phyloP scores from a whole-genome alignment of 2,888 invertebrate genomes.

The Cosmia pyralina region DNA sequence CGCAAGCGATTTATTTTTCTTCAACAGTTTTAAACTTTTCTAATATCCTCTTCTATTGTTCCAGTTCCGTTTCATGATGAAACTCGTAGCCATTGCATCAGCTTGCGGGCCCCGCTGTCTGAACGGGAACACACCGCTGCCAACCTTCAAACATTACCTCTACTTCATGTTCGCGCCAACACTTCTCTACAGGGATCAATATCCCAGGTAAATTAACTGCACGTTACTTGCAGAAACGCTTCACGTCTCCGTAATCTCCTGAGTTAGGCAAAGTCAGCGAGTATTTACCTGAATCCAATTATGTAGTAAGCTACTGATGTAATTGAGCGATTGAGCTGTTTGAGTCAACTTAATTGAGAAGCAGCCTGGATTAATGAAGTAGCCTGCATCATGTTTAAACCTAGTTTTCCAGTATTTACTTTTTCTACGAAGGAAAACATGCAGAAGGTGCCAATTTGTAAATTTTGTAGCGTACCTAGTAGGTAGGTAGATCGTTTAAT shows the following conservation, averaged over 20 bases:
- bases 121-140: constrained; percentile 85
- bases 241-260: constrained; percentile 30
- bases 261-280: constrained; percentile 29
- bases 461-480: too few relatives aligned
- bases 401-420: background rate
- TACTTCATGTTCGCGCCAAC: constrained; percentile 97
- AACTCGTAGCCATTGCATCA: constrained; percentile 95
- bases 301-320: constrained; percentile 3
- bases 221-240: constrained; percentile 46
- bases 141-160: constrained; percentile 93
- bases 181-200: constrained; percentile 94
- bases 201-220: constrained; percentile 92
- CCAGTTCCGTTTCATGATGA: constrained; percentile 95
- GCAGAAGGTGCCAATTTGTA: too few relatives aligned
- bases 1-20: background rate
- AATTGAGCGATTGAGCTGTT: constrained; percentile 10
- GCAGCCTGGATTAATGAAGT: background rate
- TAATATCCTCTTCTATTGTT: constrained; percentile 59
- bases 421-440: background rate
- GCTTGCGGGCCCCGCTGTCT: constrained; percentile 92
- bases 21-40: background rate
- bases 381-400: background rate
- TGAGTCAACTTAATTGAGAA: constrained; percentile 10
- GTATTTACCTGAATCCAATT: constrained; percentile 32
- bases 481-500: too few relatives aligned